These are phyloP conservation scores for Eulemur rufifrons DNA, from an alignment of 2,113 vertebrate genomes.

Conservation along the genomic window DNA sequence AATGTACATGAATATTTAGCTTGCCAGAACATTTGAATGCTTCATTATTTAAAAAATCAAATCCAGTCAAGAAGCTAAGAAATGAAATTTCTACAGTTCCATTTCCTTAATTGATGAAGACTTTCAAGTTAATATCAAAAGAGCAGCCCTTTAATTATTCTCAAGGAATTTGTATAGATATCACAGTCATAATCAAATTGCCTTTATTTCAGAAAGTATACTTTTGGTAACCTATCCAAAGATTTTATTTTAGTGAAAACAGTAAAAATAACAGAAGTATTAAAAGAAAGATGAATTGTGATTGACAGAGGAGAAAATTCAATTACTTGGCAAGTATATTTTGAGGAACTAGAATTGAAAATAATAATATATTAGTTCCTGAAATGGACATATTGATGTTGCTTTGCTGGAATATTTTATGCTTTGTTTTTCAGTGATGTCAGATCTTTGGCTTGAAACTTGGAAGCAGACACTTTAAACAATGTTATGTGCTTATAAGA, in stretches of 20 bases:
- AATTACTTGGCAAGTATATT: constrained; percentile 43
- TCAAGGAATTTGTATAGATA: background rate
- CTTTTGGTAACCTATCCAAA: background rate
- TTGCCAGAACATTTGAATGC: constrained; percentile 30
- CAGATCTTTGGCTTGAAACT: background rate
- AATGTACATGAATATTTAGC: background rate
- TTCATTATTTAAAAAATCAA: constrained; percentile 54
- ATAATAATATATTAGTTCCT: constrained; percentile 32
- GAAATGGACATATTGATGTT: constrained; percentile 16
- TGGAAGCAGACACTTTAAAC: background rate
- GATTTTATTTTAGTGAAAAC: background rate
- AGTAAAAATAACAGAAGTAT: constrained; percentile 13
- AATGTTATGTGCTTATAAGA: background rate
- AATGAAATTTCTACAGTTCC: constrained; percentile 35
- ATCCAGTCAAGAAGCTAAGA: constrained; percentile 42
- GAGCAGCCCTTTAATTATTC: background rate
- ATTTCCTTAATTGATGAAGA: constrained; percentile 40
- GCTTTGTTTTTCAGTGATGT: constrained; percentile 29
- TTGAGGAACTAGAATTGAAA: constrained; percentile 25
- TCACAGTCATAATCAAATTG: background rate
- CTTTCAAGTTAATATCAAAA: constrained; percentile 23
- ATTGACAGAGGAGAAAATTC: constrained; percentile 55
- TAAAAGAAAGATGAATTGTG: constrained; percentile 31
- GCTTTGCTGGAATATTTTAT: background rate
- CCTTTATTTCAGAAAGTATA: background rate